Evolutionary conservation across 2,113 vertebrate genomes (phyloP).

Genomic region (Isurus oxyrinchus): DNA sequence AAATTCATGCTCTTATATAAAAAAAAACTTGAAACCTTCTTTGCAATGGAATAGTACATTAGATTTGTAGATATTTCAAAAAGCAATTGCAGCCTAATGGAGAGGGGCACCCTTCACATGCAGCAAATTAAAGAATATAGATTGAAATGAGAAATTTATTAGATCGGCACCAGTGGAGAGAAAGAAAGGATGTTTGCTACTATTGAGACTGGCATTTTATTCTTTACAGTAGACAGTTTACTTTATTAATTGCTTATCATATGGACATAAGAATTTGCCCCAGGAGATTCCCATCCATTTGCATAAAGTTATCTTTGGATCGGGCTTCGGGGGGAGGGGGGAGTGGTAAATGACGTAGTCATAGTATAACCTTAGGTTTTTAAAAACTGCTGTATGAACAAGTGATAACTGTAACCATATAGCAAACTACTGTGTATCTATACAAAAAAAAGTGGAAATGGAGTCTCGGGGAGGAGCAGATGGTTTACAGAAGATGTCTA

Average conservation of each 20-base stretch:
- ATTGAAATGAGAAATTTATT: neutral
- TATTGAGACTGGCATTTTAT: too few species aligned
- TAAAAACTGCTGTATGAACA: too few species aligned
- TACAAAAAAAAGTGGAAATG: too few species aligned
- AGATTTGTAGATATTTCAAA: neutral
- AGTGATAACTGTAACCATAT: too few species aligned
- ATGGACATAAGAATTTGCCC: neutral
- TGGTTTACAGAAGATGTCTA: neutral
- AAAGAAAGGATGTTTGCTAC: neutral
- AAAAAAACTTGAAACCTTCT: neutral
- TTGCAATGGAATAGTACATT: neutral
- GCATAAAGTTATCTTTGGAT: neutral
- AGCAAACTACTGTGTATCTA: too few species aligned
- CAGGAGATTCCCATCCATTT: neutral
- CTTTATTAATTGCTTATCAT: neutral
- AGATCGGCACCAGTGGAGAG: neutral
- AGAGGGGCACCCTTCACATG: neutral
- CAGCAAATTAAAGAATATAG: neutral
- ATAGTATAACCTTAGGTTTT: neutral
- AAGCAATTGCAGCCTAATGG: neutral
- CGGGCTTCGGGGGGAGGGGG: too few species aligned
- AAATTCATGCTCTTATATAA: neutral
- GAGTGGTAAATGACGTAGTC: too few species aligned
- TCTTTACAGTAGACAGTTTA: neutral
- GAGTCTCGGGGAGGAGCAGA: too few species aligned